Base-by-base conservation (phyloP, 1,140 invertebrate species). In the Pseudomyrmex flavicornis region DNA sequence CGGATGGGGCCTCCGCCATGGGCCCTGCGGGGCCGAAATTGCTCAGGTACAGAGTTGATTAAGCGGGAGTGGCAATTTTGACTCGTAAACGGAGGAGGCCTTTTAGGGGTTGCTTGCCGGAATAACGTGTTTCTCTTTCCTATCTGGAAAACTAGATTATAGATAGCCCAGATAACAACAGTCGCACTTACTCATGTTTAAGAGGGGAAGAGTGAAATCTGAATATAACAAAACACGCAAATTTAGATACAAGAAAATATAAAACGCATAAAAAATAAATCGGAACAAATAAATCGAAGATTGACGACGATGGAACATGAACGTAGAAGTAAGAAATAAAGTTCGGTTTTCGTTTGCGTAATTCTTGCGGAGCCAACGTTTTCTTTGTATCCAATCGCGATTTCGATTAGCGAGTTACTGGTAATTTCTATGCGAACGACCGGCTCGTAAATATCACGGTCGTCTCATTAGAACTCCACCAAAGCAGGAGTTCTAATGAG, bases 401-500 rank as follows among this genome's bases (percentile, higher is more conserved):
- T 88, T 88, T 88, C 83, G 87, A 88, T 88, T 85, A 88, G 72
- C 58, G 52, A 87, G 85, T 84, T 87, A 85, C 46, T 61, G 52
- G 66, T 82, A 61, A 82, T 85, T 88, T 66, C 63, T 66, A 85
- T 88, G 83, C 87, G 75, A 87, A 75, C 66, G 44, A 35, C 54
- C 48, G 69, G 56, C 69, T 87, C 69, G 82, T 84, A 84, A 87
- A 84, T 87, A 88, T 87, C 46, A 52, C 66, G 62, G 44, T 22
- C 50, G 61, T 83, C n/a, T n/a, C n/a, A n/a, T n/a, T n/a, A n/a
- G n/a, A n/a, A n/a, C n/a, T n/a, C 61, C 69, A 62, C 69, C 58
- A 48, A 5, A 82, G 61, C 56, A 62, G 48, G 62, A 76, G 61
- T 26, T 46, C 74, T 62, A 48, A 65, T 44, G 22, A 76, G 61